Percentiles rank a stretch among this genome's conserved stretches.
Evolutionary conservation across 2,888 invertebrate species (phyloP).

Genomic region (Nebria brevicollis): DNA sequence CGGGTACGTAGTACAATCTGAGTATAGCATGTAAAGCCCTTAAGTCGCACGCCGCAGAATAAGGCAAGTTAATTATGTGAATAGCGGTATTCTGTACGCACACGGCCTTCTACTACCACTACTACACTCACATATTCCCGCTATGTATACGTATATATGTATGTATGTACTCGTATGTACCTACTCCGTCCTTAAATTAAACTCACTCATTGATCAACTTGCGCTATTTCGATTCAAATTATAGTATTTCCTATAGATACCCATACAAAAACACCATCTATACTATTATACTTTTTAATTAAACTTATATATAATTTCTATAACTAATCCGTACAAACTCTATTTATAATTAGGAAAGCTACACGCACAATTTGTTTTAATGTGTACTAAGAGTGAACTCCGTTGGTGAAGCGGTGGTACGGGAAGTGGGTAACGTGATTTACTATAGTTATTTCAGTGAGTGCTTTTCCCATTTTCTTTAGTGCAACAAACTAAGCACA

Average conservation of each 20-base stretch:
- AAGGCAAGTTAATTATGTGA: conserved; percentile 47
- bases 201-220: no score
- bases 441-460: conserved; percentile 38
- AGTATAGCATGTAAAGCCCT: conserved; percentile 37
- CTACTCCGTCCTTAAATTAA: no score
- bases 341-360: conserved; percentile 28
- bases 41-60: conserved; percentile 45
- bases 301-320: no score
- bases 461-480: conserved; percentile 34
- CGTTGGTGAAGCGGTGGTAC: background rate
- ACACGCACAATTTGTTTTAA: conserved; percentile 18
- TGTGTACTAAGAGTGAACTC: background rate
- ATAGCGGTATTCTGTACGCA: conserved; percentile 33
- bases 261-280: no score
- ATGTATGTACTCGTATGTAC: no score
- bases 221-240: no score
- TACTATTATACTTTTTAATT: no score
- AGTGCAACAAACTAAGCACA: conserved; percentile 33
- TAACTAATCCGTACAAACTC: background rate
- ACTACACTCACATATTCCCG: background rate
- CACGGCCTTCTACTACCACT: background rate
- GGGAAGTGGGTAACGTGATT: conserved; percentile 1
- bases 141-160: no score
- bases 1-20: conserved; percentile 30
- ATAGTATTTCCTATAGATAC: no score